Percentiles rank a stretch among this genome's conserved stretches.
Evolutionary conservation across 23 tunicate genomes (phyloP).

Genomic region (Halocynthia aurantium): DNA sequence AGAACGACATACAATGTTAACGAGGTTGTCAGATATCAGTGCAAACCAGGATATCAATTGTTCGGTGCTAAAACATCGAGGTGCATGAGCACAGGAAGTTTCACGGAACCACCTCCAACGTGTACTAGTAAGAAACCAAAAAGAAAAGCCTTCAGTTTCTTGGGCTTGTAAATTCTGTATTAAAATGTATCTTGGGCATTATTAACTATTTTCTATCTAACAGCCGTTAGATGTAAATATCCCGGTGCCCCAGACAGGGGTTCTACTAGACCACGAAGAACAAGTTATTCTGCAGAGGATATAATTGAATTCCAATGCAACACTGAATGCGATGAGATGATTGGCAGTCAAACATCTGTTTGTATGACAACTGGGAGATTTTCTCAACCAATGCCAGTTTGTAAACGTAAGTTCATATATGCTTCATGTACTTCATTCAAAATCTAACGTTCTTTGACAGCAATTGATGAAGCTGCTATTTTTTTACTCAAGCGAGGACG

Average conservation of each 20-base stretch:
- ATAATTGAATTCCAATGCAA: conserved; percentile 34
- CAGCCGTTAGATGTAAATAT: conserved; percentile 16
- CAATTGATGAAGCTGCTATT: too few relatives aligned
- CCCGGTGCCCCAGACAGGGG: conserved; percentile 26
- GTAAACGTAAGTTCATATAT: conserved; percentile 31
- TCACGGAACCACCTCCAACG: background rate
- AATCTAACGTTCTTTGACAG: background rate
- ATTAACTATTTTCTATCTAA: background rate
- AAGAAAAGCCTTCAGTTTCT: too few relatives aligned
- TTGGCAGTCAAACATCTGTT: conserved; percentile 18
- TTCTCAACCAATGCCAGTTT: conserved; percentile 27
- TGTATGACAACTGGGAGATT: conserved; percentile 38
- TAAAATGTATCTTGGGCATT: background rate
- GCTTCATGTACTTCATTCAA: background rate
- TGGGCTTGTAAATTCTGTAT: too few relatives aligned
- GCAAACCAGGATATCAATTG: conserved; percentile 6
- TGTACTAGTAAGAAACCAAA: conserved; percentile 9
- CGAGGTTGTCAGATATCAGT: conserved; percentile 5
- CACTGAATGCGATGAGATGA: conserved; percentile 9
- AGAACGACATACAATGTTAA: background rate
- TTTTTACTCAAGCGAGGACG: background rate
- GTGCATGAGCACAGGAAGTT: conserved; percentile 10
- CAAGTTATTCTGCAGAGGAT: conserved; percentile 23
- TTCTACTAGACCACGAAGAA: conserved; percentile 13
- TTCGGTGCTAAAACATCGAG: conserved; percentile 3